Evolutionary conservation across 2,888 invertebrate species (phyloP).

Genomic region (Lepidochrysops patricia): DNA sequence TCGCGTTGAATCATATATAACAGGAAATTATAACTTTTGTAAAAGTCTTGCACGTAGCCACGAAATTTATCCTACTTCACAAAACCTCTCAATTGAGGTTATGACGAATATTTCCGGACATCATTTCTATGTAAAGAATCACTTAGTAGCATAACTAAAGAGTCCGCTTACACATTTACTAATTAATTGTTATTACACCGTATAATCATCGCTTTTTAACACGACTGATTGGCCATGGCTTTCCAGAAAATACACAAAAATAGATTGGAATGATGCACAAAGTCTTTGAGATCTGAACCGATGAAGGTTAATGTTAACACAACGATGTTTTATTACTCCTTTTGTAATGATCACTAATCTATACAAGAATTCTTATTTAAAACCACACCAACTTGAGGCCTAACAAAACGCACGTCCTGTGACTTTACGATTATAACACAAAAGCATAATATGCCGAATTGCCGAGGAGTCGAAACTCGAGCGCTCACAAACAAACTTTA

Average conservation of each 20-base stretch:
- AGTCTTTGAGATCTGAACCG: background rate
- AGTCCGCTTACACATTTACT: constrained; percentile 29
- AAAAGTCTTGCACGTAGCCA: constrained; percentile 50
- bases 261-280: background rate
- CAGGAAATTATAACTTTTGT: constrained; percentile 48
- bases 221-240: constrained; percentile 40
- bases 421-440: constrained; percentile 27
- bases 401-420: constrained; percentile 20
- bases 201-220: constrained; percentile 41
- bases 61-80: constrained; percentile 55
- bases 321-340: background rate
- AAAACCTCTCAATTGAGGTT: constrained; percentile 60
- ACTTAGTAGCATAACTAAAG: constrained; percentile 40
- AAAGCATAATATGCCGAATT: constrained; percentile 23
- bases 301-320: background rate
- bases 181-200: constrained; percentile 25
- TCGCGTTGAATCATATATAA: constrained; percentile 74
- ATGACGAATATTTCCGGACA: constrained; percentile 53
- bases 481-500: constrained; percentile 22
- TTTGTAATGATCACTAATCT: background rate
- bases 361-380: background rate
- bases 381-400: background rate
- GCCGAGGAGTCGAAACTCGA: constrained; percentile 15
- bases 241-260: constrained; percentile 31
- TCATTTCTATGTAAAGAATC: constrained; percentile 39